Percentiles rank a stretch among this genome's conserved stretches.
phyloP scores from a whole-genome alignment of 2,113 vertebrate genomes.

The Xiphophorus couchianus region DNA sequence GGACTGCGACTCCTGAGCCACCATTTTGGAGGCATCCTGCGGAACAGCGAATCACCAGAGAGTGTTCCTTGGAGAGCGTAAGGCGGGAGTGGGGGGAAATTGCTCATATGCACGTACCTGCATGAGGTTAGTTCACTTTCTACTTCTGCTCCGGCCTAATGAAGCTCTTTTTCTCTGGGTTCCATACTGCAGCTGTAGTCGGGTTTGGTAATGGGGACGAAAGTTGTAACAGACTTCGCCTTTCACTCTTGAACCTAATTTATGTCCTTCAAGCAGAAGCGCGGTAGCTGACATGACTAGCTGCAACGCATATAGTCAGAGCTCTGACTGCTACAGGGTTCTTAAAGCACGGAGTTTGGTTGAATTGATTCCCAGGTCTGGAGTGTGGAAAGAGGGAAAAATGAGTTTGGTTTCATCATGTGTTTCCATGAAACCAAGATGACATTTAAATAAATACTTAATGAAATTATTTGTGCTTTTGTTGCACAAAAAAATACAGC shows the following conservation, averaged over 20 bases:
- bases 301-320: background rate
- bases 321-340: background rate
- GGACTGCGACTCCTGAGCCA: constrained; percentile 41
- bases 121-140: constrained; percentile 59
- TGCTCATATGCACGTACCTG: constrained; percentile 33
- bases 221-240: constrained; percentile 16
- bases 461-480: background rate
- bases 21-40: constrained; percentile 74
- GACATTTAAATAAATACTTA: background rate
- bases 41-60: constrained; percentile 63
- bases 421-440: background rate
- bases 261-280: constrained; percentile 17
- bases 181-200: constrained; percentile 12
- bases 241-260: constrained; percentile 31
- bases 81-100: constrained; percentile 16
- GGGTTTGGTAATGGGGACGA: constrained; percentile 30
- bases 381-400: background rate
- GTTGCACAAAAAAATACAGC: background rate
- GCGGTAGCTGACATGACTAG: background rate
- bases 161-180: constrained; percentile 29
- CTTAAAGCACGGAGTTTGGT: background rate
- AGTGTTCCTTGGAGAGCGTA: constrained; percentile 43
- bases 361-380: background rate
- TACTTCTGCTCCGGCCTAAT: constrained; percentile 42
- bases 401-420: no score